These are phyloP conservation scores for Agrilus mali DNA, from an alignment of 2,888 invertebrate genomes.

Conservation along the genomic window DNA sequence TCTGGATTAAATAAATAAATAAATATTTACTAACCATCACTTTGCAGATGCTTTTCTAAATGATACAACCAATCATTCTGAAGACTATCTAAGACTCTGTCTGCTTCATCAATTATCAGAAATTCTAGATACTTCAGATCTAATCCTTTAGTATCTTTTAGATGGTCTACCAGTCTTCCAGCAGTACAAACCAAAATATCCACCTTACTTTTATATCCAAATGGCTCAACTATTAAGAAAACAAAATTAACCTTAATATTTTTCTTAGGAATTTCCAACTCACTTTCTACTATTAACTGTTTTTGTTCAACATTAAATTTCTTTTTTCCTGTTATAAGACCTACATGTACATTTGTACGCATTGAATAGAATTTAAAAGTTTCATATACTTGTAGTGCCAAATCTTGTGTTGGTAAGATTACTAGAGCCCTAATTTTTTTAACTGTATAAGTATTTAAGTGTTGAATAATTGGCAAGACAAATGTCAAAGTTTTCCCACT, in stretches of 20 bases:
- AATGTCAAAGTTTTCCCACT: slow-evolving; percentile 95
- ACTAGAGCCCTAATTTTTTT: slow-evolving; percentile 66
- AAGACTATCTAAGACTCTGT: slow-evolving; percentile 82
- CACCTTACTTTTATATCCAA: slow-evolving; percentile 46
- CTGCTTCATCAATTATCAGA: slow-evolving; percentile 93
- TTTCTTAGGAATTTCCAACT: slow-evolving; percentile 19
- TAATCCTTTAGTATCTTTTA: slow-evolving; percentile 72
- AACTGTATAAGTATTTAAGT: slow-evolving; percentile 26
- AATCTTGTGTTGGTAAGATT: slow-evolving; percentile 85
- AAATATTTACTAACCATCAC: slow-evolving; percentile 16
- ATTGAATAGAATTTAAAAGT: slow-evolving; percentile 63
- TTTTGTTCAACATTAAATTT: slow-evolving; percentile 55
- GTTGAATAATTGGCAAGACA: slow-evolving; percentile 81
- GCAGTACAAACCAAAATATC: slow-evolving; percentile 91
- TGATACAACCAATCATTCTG: slow-evolving; percentile 85
- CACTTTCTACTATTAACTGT: slow-evolving; percentile 43
- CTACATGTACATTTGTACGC: slow-evolving; percentile 56
- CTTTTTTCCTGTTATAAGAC: slow-evolving; percentile 55
- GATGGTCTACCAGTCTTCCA: slow-evolving; percentile 83
- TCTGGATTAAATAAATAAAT: background rate
- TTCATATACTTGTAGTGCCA: slow-evolving; percentile 79
- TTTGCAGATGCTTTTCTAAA: slow-evolving; percentile 54
- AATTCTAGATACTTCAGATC: slow-evolving; percentile 58
- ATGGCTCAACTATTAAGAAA: slow-evolving; percentile 40
- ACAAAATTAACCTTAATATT: slow-evolving; percentile 4